Evolutionary conservation across 2,888 invertebrate genomes (phyloP).

Genomic region (Phyllotreta striolata): DNA sequence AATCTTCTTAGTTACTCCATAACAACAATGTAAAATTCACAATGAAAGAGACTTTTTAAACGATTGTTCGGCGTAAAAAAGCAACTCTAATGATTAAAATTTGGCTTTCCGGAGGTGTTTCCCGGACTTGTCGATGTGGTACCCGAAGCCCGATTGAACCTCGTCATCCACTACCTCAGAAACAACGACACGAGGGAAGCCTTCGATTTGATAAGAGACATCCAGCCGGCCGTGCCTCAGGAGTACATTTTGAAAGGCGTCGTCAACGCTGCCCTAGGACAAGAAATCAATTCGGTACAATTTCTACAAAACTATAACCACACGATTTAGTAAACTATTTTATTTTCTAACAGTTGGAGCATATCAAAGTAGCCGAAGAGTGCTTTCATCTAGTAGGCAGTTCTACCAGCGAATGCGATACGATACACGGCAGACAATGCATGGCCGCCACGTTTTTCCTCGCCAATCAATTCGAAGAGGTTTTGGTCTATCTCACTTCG

Average conservation of each 20-base stretch:
- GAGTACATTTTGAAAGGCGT: constrained; percentile 97
- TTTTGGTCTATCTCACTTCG: constrained; percentile 93
- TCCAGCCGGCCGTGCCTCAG: constrained; percentile 92
- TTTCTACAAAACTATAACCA: constrained; percentile 5
- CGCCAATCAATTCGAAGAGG: constrained; percentile 94
- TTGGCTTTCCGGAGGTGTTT: constrained; percentile 65
- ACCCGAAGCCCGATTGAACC: constrained; percentile 94
- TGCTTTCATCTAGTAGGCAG: constrained; percentile 97
- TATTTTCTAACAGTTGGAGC: constrained; percentile 76
- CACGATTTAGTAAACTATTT: constrained; percentile 10
- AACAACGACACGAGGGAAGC: constrained; percentile 91
- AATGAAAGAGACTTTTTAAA: no score
- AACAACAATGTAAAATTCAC: no score
- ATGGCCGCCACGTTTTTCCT: constrained; percentile 98
- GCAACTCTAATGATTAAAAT: constrained; percentile 8
- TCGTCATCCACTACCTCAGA: constrained; percentile 92
- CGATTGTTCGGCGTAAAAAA: no score
- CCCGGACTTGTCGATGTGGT: constrained; percentile 94
- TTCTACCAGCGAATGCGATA: constrained; percentile 96
- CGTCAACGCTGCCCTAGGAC: constrained; percentile 92
- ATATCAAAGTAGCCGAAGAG: constrained; percentile 93
- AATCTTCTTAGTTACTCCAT: no score
- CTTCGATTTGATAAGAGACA: constrained; percentile 84
- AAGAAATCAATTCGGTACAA: constrained; percentile 90
- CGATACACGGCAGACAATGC: constrained; percentile 95